Evolutionary conservation across 2,888 invertebrate genomes (phyloP), one percentile per base, ranked within the genome.

Genomic region (Choristoneura rosaceana): DNA sequence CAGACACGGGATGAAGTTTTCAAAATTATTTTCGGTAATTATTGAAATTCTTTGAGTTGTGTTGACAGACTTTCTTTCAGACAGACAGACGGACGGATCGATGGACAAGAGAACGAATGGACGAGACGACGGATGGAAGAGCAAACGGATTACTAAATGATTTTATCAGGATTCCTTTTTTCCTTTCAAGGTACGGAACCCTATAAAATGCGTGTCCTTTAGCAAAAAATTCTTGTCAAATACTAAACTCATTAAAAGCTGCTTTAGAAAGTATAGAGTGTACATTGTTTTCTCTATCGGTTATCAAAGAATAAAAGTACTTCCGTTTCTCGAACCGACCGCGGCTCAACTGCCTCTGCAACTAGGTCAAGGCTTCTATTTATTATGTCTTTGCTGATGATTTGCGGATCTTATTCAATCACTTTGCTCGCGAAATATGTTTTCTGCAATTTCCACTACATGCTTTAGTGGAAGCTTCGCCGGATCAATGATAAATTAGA

Each of bases 301-400:
- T 58, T 71, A 58, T 63, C 41, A 47, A 58, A 47, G 41, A 58
- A 50, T 68, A 67, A 58, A 52, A 62, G 38, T 63, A 41, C 55
- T 58, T 25, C 55, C 62, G 47, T 58, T 71, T 63, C 71, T 50
- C 33, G 45, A 15, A 7, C 38, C 50, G 15, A 33, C 62, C 41
- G 67, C 62, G 58, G 67, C 61, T 62, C 47, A 41, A 66, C 52
- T 45, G 43, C 33, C 17, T 7, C 58, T 45, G 55, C 67, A 71
- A 67, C 47, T 73, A 45, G 68, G 68, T 68, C 71, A 68, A 68
- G 71, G 67, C 67, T 47, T 41, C 59, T 64, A 69, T 73, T 73
- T 69, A 64, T 52, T 73, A 69, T 60, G 68, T 60, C 63, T 69
- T 47, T 69, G 15, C 59, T 58, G 62, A 17, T 64, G 63, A 73